These are phyloP conservation scores for Campaea margaritaria DNA, from an alignment of 2,888 invertebrate species.

Conservation along the genomic window DNA sequence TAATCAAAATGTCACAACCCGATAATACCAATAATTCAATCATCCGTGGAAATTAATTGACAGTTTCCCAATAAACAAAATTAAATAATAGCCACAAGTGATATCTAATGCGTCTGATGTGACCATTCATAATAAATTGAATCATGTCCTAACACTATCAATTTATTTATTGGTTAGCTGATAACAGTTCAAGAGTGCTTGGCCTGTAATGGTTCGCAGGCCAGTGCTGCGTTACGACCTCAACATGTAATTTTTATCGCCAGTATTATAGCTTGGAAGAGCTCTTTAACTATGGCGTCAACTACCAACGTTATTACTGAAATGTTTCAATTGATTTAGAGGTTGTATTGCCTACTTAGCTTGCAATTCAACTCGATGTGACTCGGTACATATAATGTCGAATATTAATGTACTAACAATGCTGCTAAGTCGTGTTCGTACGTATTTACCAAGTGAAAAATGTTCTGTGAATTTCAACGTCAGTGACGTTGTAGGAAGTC, in stretches of 20 bases:
- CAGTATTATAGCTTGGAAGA: conserved; percentile 13
- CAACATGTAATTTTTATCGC: conserved; percentile 26
- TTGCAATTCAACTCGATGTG: conserved; percentile 21
- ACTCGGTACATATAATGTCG: conserved; percentile 23
- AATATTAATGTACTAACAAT: too few species aligned
- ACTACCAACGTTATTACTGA: conserved; percentile 28
- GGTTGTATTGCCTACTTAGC: conserved; percentile 29
- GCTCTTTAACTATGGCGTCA: conserved; percentile 20
- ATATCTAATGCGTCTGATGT: conserved; percentile 21
- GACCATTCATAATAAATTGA: conserved; percentile 20
- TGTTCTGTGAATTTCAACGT: too few species aligned
- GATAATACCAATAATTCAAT: conserved; percentile 13
- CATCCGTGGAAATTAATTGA: conserved; percentile 23
- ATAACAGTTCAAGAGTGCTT: conserved; percentile 5
- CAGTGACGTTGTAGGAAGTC: too few species aligned
- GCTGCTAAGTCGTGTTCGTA: too few species aligned
- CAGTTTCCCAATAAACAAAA: conserved; percentile 23
- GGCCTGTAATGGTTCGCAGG: conserved; percentile 3
- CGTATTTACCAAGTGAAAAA: too few species aligned
- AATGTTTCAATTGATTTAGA: conserved; percentile 43
- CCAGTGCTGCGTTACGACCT: conserved; percentile 16
- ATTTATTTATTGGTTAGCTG: conserved; percentile 24
- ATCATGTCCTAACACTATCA: conserved; percentile 22
- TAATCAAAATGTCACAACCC: conserved; percentile 4
- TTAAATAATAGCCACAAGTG: conserved; percentile 25